Evolutionary conservation across 2,888 invertebrate species (phyloP), one percentile per base, ranked within the genome.

Genomic region (Drosophila nigritarsus): DNA sequence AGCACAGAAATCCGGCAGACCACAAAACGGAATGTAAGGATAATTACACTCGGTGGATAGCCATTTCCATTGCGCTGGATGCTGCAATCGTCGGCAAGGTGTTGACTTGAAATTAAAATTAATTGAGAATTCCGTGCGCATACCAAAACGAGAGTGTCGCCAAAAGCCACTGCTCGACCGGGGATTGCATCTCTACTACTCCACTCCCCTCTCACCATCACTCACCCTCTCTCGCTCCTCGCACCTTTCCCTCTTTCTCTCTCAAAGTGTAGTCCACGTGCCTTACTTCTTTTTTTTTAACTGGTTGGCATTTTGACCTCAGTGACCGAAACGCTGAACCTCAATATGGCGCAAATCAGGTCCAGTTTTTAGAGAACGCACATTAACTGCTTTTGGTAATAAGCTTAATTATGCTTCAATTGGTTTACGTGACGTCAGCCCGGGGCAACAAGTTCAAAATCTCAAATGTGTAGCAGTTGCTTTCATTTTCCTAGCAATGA

Each of bases 81-180:
- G 50, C 59, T 75, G 81, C 75, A 83, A 74, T 77, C 74, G 77
- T 76, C 78, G 79, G 76, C 68, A 78, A 91, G 91, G 91, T 91
- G 91, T 91, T 91, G 91, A 90, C 90, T 90, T 78, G 84, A 90
- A 91, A 91, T 90, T 91, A 91, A 91, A 91, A 91, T 91, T 90
- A 91, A 91, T 91, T 91, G 88, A 85, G 84, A 90, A 91, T 91
- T 91, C 91, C 83, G 67, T 68, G 82, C 82, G 87, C 91, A 89
- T 91, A 87, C 78, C 75, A 80, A 77, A 81, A 73, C 65, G 73
- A 77, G 76, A 81, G 82, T 82, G 84, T 82, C 80, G 80, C 82
- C 82, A 73, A 55, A 71, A 78, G 75, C 64, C 75, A 34, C 59
- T 40, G 48, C 30, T 53, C 58, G 70, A 54, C 73, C 64, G 62